Base-by-base conservation (phyloP, 2,113 vertebrate genomes). In the Rattus rattus region DNA sequence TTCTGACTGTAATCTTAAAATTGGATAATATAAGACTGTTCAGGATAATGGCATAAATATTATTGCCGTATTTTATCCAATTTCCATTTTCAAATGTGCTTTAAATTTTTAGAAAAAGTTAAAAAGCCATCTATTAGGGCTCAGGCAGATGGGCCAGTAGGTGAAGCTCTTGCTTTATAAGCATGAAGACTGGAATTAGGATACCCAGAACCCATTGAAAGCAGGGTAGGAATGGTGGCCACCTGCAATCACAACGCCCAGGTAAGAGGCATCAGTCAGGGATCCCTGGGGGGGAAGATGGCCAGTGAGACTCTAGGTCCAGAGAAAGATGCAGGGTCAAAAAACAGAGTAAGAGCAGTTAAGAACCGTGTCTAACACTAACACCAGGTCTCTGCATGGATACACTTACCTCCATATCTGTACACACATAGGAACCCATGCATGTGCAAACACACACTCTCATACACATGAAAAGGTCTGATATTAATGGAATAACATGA, bases 1-100 rank as follows among this genome's bases (percentile, higher is more conserved):
- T 90, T 86, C 39, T 20, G 54, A 88, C 24, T 47, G 72, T 49
- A 73, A 76, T 92, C 13, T 96, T 91, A 3, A 92, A 43, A 86
- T 9, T 69, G 11, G 54, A 72, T 94, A 36, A 86, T 16, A 47
- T 76, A 86, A 95, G 49, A 69, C 4, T 79, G 3, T 39, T 88
- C 87, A 36, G 70, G 88, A 80, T 30, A 92, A 43, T 26, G 56
- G 28, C 43, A 87, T 61, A 77, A 70, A 59, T 63, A 81, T 19
- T 65, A 85, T 47, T 43, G 43, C 43, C 13, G 2, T 67, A 77
- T 91, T 73, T 10, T 30, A 76, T 63, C 24, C 92, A 89, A 69
- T 59, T 87, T 49, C 4, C 33, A 61, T 77, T 26, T 70, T 72
- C 56, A 79, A 59, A 91, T 77, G 3, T 88, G 49, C 1, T 77